Evolutionary conservation across 2,113 vertebrate genomes (phyloP).

Genomic region (Siniperca knerii): DNA sequence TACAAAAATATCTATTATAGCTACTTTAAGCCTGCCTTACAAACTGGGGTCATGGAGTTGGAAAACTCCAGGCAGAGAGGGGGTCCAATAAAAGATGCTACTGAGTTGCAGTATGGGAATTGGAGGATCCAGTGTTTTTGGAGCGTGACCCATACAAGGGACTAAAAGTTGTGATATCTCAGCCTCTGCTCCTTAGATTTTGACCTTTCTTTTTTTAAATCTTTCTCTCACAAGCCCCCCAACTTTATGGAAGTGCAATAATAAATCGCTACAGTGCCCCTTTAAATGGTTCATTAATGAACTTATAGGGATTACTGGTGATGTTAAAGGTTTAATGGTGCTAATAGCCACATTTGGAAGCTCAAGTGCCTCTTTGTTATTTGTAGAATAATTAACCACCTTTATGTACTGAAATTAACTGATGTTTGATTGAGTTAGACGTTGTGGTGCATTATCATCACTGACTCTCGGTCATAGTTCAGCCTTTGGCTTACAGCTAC

Average conservation of each 20-base stretch:
- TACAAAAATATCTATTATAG: too few species aligned
- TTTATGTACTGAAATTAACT: neutral
- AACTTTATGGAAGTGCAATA: neutral
- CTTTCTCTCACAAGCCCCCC: neutral
- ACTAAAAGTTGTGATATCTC: neutral
- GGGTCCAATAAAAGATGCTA: neutral
- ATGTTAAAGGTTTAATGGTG: neutral
- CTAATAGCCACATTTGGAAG: neutral
- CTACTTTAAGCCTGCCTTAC: too few species aligned
- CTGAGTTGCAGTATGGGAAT: slow-evolving; percentile 5
- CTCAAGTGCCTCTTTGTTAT: slow-evolving; percentile 6
- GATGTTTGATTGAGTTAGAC: neutral
- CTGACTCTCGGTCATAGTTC: slow-evolving; percentile 4
- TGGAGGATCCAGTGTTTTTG: neutral
- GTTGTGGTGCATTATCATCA: neutral
- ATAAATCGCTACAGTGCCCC: neutral
- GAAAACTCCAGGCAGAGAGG: neutral
- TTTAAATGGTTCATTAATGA: neutral
- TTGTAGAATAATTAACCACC: neutral
- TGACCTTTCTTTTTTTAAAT: neutral
- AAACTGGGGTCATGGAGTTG: too few species aligned
- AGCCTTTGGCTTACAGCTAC: neutral
- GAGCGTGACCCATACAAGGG: neutral
- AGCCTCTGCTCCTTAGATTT: neutral
- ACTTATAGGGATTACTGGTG: neutral